Evolutionary conservation across 2,113 vertebrate genomes (phyloP).

Genomic region (Bolborhynchus lineola): DNA sequence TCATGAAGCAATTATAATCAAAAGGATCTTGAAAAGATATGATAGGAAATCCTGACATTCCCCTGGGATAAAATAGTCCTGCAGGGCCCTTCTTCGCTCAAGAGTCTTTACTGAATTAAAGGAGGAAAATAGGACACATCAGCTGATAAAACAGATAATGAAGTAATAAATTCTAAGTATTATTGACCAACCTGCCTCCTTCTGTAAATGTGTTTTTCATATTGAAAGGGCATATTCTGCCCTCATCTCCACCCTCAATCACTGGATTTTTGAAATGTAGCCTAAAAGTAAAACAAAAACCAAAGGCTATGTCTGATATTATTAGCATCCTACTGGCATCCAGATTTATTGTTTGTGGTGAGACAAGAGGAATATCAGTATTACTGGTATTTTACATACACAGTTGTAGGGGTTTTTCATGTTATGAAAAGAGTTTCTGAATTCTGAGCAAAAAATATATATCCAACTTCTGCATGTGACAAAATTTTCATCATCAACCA

Average conservation of each 20-base stretch:
- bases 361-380: neutral
- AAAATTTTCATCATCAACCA: neutral
- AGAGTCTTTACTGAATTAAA: conserved; percentile 5
- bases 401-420: neutral
- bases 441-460: neutral
- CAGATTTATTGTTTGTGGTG: neutral
- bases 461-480: neutral
- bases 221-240: conserved; percentile 2
- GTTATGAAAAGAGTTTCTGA: neutral
- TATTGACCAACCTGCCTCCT: neutral
- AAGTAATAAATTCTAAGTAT: neutral
- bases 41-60: conserved; percentile 39
- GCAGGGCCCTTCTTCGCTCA: conserved; percentile 23
- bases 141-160: conserved; percentile 32
- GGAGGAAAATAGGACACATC: conserved; percentile 35
- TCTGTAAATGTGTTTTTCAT: neutral
- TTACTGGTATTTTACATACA: neutral
- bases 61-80: conserved; percentile 34
- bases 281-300: conserved; percentile 27
- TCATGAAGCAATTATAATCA: conserved; percentile 40
- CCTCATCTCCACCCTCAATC: neutral
- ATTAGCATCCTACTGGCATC: neutral
- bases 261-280: conserved; percentile 11
- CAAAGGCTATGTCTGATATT: neutral
- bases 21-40: conserved; percentile 32